Evolutionary conservation across 2,113 vertebrate species (phyloP), one percentile per base, ranked within the genome.

Genomic region (Pomatostomus ruficeps): DNA sequence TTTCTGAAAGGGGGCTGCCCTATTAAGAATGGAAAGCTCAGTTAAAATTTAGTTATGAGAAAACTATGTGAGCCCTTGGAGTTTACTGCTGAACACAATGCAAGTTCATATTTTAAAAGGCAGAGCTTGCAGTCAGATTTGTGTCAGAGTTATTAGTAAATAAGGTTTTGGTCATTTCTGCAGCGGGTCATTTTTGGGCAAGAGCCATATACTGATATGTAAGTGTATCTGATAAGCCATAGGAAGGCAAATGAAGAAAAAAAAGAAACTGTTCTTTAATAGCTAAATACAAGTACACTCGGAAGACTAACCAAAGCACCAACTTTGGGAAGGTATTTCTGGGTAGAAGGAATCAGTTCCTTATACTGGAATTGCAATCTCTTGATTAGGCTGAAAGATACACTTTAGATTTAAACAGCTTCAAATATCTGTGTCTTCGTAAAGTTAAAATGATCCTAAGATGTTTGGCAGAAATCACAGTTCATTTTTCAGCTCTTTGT

Each of bases 1-100:
- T 97, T 96, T 95, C 89, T 97, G 91, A 91, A 92, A 70, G 6
- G 49, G 52, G 24, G 49, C 20, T 92, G 59, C 73, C 87, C 92
- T 51, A n/a, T 75, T 94, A 81, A 67, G 82, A 91, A 82, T 14
- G 57, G 84, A 83, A 95, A 77, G 74, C 36, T 92, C 73, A 90
- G 61, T 91, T 79, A 90, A 96, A 97, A 88, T 57, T 71, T 75
- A 78, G 29, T 89, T 83, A 51, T n/a, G 66, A 77, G 74, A 71
- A 83, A 51, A 29, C 51, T 81, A 5, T 25, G 29, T 40, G 36
- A 86, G 40, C 45, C 74, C 23, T 38, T 78, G 72, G 62, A 66
- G 66, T 94, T 89, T 91, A 81, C 33, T 71, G 73, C 70, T 58
- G 36, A 72, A 45, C 36, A 43, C 36, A 43, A 17, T 45, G 31